Percentiles rank a stretch among this genome's conserved stretches.
phyloP scores from a whole-genome alignment of 1,140 invertebrate genomes.

The Aphelenchoides besseyi region DNA sequence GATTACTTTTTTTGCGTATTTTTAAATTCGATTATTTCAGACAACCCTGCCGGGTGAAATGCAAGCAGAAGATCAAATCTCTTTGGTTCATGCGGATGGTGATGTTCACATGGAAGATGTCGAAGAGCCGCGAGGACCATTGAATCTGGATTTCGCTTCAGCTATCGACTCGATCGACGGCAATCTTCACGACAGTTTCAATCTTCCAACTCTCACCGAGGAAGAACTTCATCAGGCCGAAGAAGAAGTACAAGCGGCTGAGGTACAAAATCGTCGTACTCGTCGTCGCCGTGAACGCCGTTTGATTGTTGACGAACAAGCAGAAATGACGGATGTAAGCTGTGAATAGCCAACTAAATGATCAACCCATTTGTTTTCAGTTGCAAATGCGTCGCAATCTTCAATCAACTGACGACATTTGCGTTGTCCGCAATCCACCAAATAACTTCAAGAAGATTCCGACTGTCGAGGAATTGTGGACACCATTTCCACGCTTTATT shows the following conservation, averaged over 20 bases:
- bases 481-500: background rate
- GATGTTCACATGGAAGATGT: too few relatives aligned
- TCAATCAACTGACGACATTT: background rate
- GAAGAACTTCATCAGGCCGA: background rate
- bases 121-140: too few relatives aligned
- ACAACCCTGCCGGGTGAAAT: too few relatives aligned
- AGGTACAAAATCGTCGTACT: background rate
- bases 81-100: too few relatives aligned
- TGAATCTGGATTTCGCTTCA: too few relatives aligned
- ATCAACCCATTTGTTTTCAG: background rate
- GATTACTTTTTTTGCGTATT: too few relatives aligned
- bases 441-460: background rate
- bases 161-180: too few relatives aligned
- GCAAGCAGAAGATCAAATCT: too few relatives aligned
- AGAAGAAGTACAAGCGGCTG: background rate
- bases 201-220: background rate
- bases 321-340: background rate
- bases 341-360: background rate
- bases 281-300: background rate
- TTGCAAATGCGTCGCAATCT: constrained; percentile 10
- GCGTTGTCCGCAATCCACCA: background rate
- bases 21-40: too few relatives aligned
- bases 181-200: background rate
- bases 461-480: background rate
- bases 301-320: background rate